Evolutionary conservation across 2,888 invertebrate species (phyloP).

Genomic region (Cryptocephalus primarius): DNA sequence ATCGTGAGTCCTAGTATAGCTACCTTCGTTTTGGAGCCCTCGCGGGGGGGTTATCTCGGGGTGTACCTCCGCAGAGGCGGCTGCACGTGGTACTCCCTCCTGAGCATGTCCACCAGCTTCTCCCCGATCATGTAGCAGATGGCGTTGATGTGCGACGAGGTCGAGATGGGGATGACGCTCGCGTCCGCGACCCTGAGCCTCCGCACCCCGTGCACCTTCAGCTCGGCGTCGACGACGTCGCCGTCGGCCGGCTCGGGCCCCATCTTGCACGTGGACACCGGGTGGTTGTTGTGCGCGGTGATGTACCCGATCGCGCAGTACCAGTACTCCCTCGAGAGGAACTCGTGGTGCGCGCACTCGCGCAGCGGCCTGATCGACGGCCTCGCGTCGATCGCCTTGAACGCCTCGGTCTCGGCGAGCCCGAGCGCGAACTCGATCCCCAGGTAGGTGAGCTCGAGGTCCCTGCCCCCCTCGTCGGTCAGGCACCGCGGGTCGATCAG

Average conservation of each 20-base stretch:
- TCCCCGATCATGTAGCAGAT: conserved; percentile 12
- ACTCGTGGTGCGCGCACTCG: conserved; percentile 37
- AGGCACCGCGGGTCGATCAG: conserved; percentile 59
- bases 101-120: conserved; percentile 9
- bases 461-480: conserved; percentile 34
- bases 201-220: conserved; percentile 7
- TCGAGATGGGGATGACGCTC: conserved; percentile 11
- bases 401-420: conserved; percentile 41
- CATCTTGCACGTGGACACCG: conserved; percentile 10
- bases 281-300: conserved; percentile 8
- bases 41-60: too few relatives aligned
- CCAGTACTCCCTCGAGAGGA: conserved; percentile 55
- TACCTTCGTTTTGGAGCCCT: not conserved
- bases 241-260: conserved; percentile 8
- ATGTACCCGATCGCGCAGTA: conserved; percentile 43
- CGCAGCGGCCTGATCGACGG: conserved; percentile 10
- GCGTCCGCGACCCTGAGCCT: conserved; percentile 8
- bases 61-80: too few relatives aligned
- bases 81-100: conserved; percentile 1
- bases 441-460: conserved; percentile 43
- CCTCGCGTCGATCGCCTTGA: conserved; percentile 42
- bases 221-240: conserved; percentile 5
- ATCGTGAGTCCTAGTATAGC: too few relatives aligned
- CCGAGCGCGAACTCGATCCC: conserved; percentile 35
- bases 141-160: conserved; percentile 10